Conservation (phyloP, 2,888 invertebrate genomes). For the Anodontia alba region DNA sequence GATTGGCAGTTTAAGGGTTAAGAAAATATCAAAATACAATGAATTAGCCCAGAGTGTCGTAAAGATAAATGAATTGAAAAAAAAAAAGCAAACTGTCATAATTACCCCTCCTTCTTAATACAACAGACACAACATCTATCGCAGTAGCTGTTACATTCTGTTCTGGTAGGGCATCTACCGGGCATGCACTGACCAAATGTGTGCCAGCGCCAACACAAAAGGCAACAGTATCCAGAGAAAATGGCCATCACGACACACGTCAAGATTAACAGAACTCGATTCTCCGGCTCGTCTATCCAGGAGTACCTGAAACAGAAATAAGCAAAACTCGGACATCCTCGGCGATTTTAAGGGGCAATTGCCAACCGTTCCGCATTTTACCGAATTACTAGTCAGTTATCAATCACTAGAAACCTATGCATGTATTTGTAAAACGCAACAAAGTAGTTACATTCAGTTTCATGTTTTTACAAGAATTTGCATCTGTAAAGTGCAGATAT, state of each 20-base stretch:
- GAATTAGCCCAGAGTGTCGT: too few species aligned
- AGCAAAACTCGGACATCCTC: too few species aligned
- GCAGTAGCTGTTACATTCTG: slow-evolving; percentile 26
- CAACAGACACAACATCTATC: slow-evolving; percentile 40
- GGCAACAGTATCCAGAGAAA: slow-evolving; percentile 41
- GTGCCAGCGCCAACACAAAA: slow-evolving; percentile 56
- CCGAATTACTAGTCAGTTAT: too few species aligned
- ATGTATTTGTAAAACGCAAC: too few species aligned
- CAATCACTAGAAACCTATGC: too few species aligned
- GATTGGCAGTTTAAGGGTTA: too few species aligned
- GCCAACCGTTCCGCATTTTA: too few species aligned
- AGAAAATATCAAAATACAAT: too few species aligned
- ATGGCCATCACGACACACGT: slow-evolving; percentile 13
- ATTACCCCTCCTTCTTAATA: not conserved
- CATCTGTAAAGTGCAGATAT: too few species aligned
- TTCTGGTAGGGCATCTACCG: slow-evolving; percentile 17
- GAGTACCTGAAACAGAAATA: not conserved
- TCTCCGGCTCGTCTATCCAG: not conserved
- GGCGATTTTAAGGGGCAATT: too few species aligned
- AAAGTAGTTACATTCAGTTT: too few species aligned
- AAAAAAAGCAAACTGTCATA: not conserved
- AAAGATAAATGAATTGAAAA: not conserved
- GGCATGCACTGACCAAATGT: slow-evolving; percentile 55
- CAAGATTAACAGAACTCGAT: not conserved
- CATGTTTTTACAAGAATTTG: too few species aligned